Evolutionary conservation across 1,140 invertebrate genomes (phyloP), one percentile per base, ranked within the genome.

Genomic region (Venustaconcha ellipsiformis): DNA sequence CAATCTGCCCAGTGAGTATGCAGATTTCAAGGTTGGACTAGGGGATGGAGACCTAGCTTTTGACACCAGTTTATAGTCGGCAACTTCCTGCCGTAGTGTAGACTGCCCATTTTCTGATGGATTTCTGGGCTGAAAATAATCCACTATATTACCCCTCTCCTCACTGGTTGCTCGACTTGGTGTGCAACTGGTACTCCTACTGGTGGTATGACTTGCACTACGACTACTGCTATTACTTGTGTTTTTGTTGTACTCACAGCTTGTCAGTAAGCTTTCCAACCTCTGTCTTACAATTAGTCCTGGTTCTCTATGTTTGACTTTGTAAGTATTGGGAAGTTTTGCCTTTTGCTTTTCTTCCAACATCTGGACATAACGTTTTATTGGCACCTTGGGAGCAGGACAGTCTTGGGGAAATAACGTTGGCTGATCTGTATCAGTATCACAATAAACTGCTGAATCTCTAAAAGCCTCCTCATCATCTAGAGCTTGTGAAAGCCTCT

Each of bases 401-500:
- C 15, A 58, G 30, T 67, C 58, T 23, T 12, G 55, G n/a, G 57
- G n/a, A 59, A n/a, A 26, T 0, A 30, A 30, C 15, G n/a, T 23
- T 2, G 64, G 57, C 55, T 62, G 63, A 17, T 65, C 37, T 59
- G 71, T 69, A 20, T 59, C 64, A 56, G 71, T 65, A 72, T 76
- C 75, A 56, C 75, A 76, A 56, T 76, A 76, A 5, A 76, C 69
- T 26, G 75, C 75, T 17, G 75, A 76, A 60, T 76, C 75, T 20
- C 75, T 70, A 67, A 76, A 76, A 59, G 65, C 68, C 14, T 76
- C 73, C 6, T 67, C 75, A 67, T 65, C 67, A 67, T 48, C 67
- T 18, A 76, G 65, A 17, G 66, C 75, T 30, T 30, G 69, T 12
- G 75, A 76, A 62, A 76, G 48, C 30, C 75, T 55, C 37, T 70